Evolutionary conservation across 2,888 invertebrate species (phyloP).

Genomic region (Frankliniella intonsa): DNA sequence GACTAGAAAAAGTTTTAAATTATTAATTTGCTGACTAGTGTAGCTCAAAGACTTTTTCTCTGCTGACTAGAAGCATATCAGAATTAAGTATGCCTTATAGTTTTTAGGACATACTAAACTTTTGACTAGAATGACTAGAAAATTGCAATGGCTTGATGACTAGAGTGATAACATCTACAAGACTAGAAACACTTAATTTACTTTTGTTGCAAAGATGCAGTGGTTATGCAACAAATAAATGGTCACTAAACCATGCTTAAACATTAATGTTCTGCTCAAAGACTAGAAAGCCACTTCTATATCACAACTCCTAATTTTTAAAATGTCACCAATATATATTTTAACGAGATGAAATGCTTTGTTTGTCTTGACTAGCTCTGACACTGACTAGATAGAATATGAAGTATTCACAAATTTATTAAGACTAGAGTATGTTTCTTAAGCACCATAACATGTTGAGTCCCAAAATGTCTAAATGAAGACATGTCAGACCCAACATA

Average conservation of each 20-base stretch:
- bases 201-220: neutral
- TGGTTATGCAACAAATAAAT: too few relatives aligned
- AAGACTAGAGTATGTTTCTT: too few relatives aligned
- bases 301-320: neutral
- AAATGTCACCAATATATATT: neutral
- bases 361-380: neutral
- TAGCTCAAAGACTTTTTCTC: neutral
- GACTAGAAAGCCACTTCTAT: neutral
- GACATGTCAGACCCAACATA: too few relatives aligned
- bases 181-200: neutral
- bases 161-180: neutral
- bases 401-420: neutral
- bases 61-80: neutral
- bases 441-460: too few relatives aligned
- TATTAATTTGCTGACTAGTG: neutral
- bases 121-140: neutral
- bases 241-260: too few relatives aligned
- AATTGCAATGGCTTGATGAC: neutral
- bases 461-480: too few relatives aligned
- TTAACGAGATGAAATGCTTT: neutral
- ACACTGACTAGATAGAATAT: neutral
- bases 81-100: neutral
- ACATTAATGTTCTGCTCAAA: neutral
- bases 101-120: neutral
- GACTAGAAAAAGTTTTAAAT: neutral